Percentiles rank a stretch among this genome's conserved stretches.
Evolutionary conservation across 1,140 invertebrate species (phyloP).

Genomic region (Drosophila serrata): DNA sequence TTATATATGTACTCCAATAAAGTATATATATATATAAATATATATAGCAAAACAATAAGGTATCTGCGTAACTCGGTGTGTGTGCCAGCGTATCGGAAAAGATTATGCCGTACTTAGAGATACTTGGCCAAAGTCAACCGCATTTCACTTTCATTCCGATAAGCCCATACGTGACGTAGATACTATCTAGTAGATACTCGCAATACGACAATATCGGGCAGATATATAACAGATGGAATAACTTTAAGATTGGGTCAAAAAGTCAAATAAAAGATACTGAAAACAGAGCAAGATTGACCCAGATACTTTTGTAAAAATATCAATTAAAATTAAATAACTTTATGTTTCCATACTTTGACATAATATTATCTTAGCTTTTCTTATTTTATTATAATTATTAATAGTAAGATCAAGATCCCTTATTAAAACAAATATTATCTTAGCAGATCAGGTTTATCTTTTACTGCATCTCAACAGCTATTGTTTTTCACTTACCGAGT

Average conservation of each 20-base stretch:
- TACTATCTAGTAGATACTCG: constrained; percentile 37
- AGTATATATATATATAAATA: constrained; percentile 11
- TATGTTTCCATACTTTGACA: no score
- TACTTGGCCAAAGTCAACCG: constrained; percentile 14
- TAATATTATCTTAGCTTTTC: no score
- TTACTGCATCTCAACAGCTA: background rate
- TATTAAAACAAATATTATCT: constrained; percentile 11
- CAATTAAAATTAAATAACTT: background rate
- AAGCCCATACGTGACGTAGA: constrained; percentile 70
- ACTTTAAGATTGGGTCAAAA: background rate
- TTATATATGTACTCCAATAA: constrained; percentile 8
- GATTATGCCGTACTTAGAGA: constrained; percentile 45
- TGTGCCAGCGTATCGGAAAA: constrained; percentile 40
- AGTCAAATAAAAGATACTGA: background rate
- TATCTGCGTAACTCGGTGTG: constrained; percentile 26
- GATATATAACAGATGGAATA: constrained; percentile 2
- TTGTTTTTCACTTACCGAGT: constrained; percentile 6
- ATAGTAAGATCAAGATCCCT: no score
- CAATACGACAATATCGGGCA: constrained; percentile 20
- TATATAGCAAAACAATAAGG: constrained; percentile 49
- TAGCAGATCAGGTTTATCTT: constrained; percentile 10
- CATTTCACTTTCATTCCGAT: constrained; percentile 77
- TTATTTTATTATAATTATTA: no score
- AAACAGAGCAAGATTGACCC: background rate
- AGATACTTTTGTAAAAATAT: background rate